A percentile compares a stretch with the other conserved stretches of the same genome.
phyloP scores from a whole-genome alignment of 2,888 invertebrate genomes.

The Tipula confusa region DNA sequence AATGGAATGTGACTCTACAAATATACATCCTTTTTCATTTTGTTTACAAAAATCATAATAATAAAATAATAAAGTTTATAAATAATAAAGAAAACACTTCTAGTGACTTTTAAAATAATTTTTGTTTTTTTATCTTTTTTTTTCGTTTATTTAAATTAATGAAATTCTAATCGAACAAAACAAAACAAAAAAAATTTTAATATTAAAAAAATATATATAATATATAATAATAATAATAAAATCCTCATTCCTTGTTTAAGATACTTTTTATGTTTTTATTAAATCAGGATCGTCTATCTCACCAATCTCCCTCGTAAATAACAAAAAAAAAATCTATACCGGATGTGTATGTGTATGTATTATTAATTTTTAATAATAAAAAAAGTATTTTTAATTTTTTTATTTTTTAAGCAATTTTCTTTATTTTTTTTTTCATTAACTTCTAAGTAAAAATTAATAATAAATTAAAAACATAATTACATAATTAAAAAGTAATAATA shows the following conservation, averaged over 20 bases:
- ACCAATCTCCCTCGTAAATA: constrained; percentile 13
- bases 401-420: constrained; percentile 3
- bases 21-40: constrained; percentile 15
- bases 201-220: constrained; percentile 8
- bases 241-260: constrained; percentile 21
- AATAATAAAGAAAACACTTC: constrained; percentile 13
- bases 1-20: constrained; percentile 27
- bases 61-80: too few relatives aligned
- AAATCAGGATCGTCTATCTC: not conserved
- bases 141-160: constrained; percentile 3
- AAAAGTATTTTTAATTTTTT: not conserved
- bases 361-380: not conserved
- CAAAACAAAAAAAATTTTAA: constrained; percentile 7
- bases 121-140: not conserved
- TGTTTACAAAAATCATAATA: not conserved
- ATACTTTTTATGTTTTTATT: not conserved
- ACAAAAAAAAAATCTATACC: not conserved
- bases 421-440: not conserved
- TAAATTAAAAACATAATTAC: constrained; percentile 25
- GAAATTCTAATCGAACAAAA: constrained; percentile 25
- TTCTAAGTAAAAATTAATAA: constrained; percentile 20
- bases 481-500: constrained; percentile 25
- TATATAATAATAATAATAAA: not conserved
- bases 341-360: not conserved
- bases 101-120: not conserved